Conservation (phyloP, 2,113 vertebrate genomes). For the Silurus asotus region DNA sequence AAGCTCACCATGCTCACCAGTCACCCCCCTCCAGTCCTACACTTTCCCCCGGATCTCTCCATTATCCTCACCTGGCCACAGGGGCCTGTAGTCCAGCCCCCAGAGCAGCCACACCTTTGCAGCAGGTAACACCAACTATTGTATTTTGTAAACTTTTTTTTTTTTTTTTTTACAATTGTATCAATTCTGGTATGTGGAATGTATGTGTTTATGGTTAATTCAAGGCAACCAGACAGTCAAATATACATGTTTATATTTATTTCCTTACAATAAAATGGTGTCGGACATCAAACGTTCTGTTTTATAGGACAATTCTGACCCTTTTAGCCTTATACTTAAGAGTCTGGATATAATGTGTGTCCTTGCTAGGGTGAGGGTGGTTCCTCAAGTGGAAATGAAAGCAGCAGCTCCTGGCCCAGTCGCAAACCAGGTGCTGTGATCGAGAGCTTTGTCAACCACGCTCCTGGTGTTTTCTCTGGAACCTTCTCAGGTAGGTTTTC, state of each 20-base stretch:
- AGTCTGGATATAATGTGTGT: not conserved
- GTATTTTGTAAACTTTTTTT: not conserved
- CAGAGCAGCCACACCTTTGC: slow-evolving; percentile 69
- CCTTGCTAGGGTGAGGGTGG: slow-evolving; percentile 71
- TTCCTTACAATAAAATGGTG: not conserved
- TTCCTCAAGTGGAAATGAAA: slow-evolving; percentile 55
- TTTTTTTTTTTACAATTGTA: too few species aligned
- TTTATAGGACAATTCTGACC: not conserved
- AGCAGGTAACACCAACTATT: slow-evolving; percentile 73
- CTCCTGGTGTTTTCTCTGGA: slow-evolving; percentile 91
- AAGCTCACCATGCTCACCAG: slow-evolving; percentile 5
- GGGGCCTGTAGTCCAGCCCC: slow-evolving; percentile 62
- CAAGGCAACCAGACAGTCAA: not conserved
- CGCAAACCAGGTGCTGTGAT: slow-evolving; percentile 89
- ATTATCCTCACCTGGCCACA: slow-evolving; percentile 21
- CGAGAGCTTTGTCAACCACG: slow-evolving; percentile 91
- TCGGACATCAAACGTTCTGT: not conserved
- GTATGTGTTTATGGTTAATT: not conserved
- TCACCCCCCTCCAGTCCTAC: slow-evolving; percentile 24
- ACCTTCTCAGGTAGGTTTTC: slow-evolving; percentile 83
- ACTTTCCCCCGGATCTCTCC: slow-evolving; percentile 33
- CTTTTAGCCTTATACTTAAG: not conserved
- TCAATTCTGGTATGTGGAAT: too few species aligned
- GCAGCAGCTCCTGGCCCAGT: slow-evolving; percentile 66
- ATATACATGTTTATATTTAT: not conserved